Evolutionary conservation across 2,888 invertebrate species (phyloP).

Genomic region (Chrysomela aeneicollis): DNA sequence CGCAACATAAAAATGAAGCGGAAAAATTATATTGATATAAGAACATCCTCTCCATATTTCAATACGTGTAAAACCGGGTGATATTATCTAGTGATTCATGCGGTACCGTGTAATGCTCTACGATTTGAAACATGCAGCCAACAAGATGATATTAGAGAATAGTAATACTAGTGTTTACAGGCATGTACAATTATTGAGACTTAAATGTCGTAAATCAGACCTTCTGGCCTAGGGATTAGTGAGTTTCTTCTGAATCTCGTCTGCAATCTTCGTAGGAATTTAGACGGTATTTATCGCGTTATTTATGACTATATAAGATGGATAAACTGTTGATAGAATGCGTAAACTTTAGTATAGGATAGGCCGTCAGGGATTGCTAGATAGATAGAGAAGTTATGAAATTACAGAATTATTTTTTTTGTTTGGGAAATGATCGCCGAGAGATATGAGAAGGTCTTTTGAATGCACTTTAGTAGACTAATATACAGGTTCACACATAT

Average conservation of each 20-base stretch:
- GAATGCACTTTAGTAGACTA: too few relatives aligned
- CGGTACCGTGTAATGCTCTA: constrained; percentile 3
- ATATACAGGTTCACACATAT: too few relatives aligned
- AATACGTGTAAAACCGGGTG: background rate
- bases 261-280: constrained; percentile 27
- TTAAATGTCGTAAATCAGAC: constrained; percentile 40
- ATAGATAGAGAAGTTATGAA: background rate
- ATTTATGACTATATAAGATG: constrained; percentile 29
- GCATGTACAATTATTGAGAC: constrained; percentile 40
- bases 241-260: constrained; percentile 11
- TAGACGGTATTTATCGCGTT: constrained; percentile 37
- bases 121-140: constrained; percentile 5
- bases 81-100: constrained; percentile 11
- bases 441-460: too few relatives aligned
- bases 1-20: too few relatives aligned
- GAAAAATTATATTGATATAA: too few relatives aligned
- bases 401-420: too few relatives aligned
- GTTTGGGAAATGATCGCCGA: too few relatives aligned
- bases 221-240: constrained; percentile 16
- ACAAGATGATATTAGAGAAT: constrained; percentile 28
- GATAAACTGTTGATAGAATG: background rate
- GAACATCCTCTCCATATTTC: background rate
- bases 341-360: background rate
- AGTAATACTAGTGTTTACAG: constrained; percentile 40
- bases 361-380: background rate